Conservation (phyloP, 2,888 invertebrate genomes). For the Drosophila macrospina region DNA sequence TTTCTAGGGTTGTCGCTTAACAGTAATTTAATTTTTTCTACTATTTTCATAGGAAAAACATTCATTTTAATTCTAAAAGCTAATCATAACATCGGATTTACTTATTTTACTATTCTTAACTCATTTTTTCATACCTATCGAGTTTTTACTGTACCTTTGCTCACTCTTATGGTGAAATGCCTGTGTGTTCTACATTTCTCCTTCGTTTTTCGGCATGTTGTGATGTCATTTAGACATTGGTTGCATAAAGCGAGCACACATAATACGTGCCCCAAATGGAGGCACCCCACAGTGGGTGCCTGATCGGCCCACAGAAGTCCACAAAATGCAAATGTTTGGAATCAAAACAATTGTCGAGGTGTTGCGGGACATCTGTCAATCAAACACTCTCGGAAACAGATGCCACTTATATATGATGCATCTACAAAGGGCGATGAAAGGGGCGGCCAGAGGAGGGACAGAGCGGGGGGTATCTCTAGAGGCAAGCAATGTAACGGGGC, state of each 20-base stretch:
- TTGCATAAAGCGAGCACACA: slow-evolving; percentile 7
- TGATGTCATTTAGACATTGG: slow-evolving; percentile 31
- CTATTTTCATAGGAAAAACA: no score
- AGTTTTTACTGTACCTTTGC: slow-evolving; percentile 5
- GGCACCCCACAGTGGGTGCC: not conserved
- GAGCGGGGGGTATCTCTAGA: not conserved
- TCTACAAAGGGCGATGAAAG: no score
- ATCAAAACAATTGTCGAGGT: slow-evolving; percentile 69
- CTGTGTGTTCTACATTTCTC: slow-evolving; percentile 14
- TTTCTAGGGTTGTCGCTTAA: no score
- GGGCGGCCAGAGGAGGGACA: not conserved
- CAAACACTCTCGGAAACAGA: slow-evolving; percentile 31
- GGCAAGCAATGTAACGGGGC: not conserved
- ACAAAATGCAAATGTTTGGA: slow-evolving; percentile 28
- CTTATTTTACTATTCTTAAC: no score
- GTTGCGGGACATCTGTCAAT: slow-evolving; percentile 64
- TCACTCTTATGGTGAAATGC: slow-evolving; percentile 20
- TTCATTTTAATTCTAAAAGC: no score
- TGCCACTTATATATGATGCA: slow-evolving; percentile 5
- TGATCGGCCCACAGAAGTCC: slow-evolving; percentile 17
- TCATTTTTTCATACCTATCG: not conserved
- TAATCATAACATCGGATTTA: no score
- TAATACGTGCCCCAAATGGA: not conserved
- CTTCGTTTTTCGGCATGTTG: slow-evolving; percentile 15
- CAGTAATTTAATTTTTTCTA: no score